These are phyloP conservation scores for Leptinotarsa defecta DNA, from an alignment of 1,140 invertebrate species.

Conservation along the genomic window DNA sequence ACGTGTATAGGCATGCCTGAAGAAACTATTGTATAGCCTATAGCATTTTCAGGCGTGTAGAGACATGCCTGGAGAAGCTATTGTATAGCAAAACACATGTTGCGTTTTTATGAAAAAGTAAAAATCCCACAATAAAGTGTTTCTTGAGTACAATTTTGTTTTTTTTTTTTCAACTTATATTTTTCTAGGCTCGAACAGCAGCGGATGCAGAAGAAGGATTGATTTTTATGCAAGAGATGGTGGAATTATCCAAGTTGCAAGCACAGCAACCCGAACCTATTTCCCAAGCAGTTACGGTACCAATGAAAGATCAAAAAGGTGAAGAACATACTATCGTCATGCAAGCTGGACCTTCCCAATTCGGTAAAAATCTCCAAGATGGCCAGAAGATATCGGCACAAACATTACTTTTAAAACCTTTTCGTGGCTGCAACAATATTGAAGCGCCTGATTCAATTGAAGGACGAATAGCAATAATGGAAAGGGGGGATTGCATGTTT, in stretches of 20 bases:
- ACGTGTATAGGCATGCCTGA: no score
- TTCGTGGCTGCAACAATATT: slow-evolving; percentile 71
- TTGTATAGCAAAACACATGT: not conserved
- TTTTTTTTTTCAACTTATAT: not conserved
- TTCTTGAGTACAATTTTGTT: not conserved
- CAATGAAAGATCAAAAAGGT: slow-evolving; percentile 50
- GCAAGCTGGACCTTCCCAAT: slow-evolving; percentile 90
- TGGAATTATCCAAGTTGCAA: slow-evolving; percentile 82
- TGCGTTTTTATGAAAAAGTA: no score
- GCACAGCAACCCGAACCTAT: slow-evolving; percentile 65
- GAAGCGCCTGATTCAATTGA: slow-evolving; percentile 63
- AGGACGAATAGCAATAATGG: slow-evolving; percentile 82
- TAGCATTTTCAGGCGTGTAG: not conserved
- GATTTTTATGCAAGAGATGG: slow-evolving; percentile 97
- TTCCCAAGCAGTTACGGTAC: slow-evolving; percentile 64
- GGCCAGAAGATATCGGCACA: slow-evolving; percentile 65
- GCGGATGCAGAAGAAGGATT: slow-evolving; percentile 90
- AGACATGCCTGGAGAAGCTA: not conserved
- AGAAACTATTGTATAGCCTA: no score
- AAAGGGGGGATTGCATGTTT: slow-evolving; percentile 93
- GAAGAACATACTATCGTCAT: slow-evolving; percentile 55
- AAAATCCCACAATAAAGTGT: no score
- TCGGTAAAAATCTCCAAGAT: slow-evolving; percentile 76
- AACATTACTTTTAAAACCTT: slow-evolving; percentile 70
- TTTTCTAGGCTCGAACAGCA: slow-evolving; percentile 75